Percentiles rank a stretch among this genome's conserved stretches.
These are phyloP conservation scores for Cydia splendana DNA, from an alignment of 1,140 invertebrate genomes.

Conservation along the genomic window DNA sequence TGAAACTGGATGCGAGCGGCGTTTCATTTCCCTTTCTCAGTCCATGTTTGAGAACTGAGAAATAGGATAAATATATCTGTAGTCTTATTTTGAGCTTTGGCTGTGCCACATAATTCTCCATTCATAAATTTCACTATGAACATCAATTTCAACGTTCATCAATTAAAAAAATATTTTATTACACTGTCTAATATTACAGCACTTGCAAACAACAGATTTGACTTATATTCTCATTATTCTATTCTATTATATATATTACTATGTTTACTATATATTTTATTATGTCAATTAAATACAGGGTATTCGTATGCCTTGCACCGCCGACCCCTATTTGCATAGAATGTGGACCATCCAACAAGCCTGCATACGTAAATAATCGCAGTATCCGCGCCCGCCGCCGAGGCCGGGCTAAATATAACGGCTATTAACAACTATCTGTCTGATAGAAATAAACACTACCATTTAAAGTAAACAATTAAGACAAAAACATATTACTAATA, in stretches of 20 bases:
- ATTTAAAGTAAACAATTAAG: not conserved
- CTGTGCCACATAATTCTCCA: too few species aligned
- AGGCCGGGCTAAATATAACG: constrained; percentile 26
- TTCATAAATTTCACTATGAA: too few species aligned
- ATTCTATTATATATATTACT: not conserved
- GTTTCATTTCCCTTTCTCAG: too few species aligned
- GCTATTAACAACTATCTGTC: constrained; percentile 9
- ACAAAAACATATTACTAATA: not conserved
- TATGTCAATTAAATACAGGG: not conserved
- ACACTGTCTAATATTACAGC: too few species aligned
- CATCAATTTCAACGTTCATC: too few species aligned
- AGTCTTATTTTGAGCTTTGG: too few species aligned
- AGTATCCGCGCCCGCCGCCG: not conserved
- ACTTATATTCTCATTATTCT: not conserved
- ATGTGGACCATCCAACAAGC: constrained; percentile 3
- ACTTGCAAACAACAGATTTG: too few species aligned
- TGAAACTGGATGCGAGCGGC: too few species aligned
- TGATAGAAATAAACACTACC: constrained; percentile 2
- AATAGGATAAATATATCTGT: too few species aligned
- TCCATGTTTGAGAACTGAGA: too few species aligned
- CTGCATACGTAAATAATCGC: constrained; percentile 23
- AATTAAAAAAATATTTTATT: too few species aligned
- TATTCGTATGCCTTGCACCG: not conserved
- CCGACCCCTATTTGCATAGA: constrained; percentile 23
- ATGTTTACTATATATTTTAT: not conserved